Evolutionary conservation across 2,888 invertebrate genomes (phyloP), one percentile per base, ranked within the genome.

Genomic region (Diploptera punctata): DNA sequence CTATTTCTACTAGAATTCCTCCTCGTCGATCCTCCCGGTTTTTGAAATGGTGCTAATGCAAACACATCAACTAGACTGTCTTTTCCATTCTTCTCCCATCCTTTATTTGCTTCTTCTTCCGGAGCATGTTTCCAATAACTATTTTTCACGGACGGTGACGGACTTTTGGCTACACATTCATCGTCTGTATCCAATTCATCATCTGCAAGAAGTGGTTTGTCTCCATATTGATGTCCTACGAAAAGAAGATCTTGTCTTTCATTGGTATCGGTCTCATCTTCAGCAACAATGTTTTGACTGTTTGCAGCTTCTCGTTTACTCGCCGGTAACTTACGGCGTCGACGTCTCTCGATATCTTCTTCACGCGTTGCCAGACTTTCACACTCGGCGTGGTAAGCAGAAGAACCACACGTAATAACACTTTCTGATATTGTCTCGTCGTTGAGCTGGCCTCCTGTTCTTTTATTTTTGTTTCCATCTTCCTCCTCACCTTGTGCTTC

Each of bases 221-320:
- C 92, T 0, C 93, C 93, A 77, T 91, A 92, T 77, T 90, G 90
- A 80, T 92, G 92, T 0, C 92, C 89, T 5, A 92, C 88, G 74
- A 92, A 89, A 31, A 89, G 82, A 61, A 89, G 86, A 78, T 87
- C 88, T 57, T 87, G 65, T 18, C 67, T 49, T n/a, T 57, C 69
- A 16, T 54, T 68, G 2, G 47, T 70, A n/a, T 67, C 71, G 9
- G 33, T 29, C 3, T 72, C 65, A 21, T 47, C 67, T 26, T 72
- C 62, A 29, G 31, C 33, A n/a, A 16, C 33, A 4, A 24, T 65
- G n/a, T 71, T 68, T 33, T 72, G 70, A 26, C 24, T 24, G 5
- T 10, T 61, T 13, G 29, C 38, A 47, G 52, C 31, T 49, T 71
- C 65, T 33, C 75, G 75, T 4, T 77, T 75, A 21, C 75, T 21